Evolutionary conservation across 2,113 vertebrate genomes (phyloP), one percentile per base, ranked within the genome.

Genomic region (Halcyon senegalensis): DNA sequence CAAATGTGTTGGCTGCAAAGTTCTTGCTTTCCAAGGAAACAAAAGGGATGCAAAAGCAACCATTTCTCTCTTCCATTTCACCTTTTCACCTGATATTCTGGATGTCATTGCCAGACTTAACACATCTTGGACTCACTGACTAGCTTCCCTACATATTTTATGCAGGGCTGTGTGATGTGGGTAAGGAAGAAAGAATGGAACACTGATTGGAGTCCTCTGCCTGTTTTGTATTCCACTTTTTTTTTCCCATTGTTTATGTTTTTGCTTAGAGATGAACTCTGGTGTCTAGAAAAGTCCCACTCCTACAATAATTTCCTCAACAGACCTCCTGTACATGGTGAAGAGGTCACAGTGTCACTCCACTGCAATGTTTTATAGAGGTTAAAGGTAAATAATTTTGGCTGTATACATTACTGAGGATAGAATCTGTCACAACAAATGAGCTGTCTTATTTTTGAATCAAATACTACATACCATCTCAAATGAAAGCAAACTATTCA

Each of bases 151-250:
- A 5, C 41, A 56, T 9, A 19, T 76, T 79, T 83, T 53, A 41
- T 0, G 0, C 10, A n/a, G 8, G 30, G 2, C 16, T 44, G 2
- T 39, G 33, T 51, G 15, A 31, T 41, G 15, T 4, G 3, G 9
- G n/a, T 37, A 11, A 67, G 10, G 25, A 80, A 37, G 60, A 13
- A 72, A 24, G 16, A 35, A 58, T 9, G 12, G 6, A 19, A 41
- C 17, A n/a, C 2, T 68, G 10, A 33, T 21, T 35, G 21, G 2
- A 20, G 16, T 66, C 4, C 7, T 87, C 50, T 66, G 6, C 6
- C 30, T 68, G 16, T 46, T 84, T 74, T 67, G 3, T 28, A 15
- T 59, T 43, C 7, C 5, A 0, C 9, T 43, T 44, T n/a, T 67
- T 60, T 37, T 63, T 86, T 51, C 25, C 10, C 11, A 30, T 20